phyloP scores from a whole-genome alignment of 2,888 invertebrate species.

The Trachelus troglodyta region DNA sequence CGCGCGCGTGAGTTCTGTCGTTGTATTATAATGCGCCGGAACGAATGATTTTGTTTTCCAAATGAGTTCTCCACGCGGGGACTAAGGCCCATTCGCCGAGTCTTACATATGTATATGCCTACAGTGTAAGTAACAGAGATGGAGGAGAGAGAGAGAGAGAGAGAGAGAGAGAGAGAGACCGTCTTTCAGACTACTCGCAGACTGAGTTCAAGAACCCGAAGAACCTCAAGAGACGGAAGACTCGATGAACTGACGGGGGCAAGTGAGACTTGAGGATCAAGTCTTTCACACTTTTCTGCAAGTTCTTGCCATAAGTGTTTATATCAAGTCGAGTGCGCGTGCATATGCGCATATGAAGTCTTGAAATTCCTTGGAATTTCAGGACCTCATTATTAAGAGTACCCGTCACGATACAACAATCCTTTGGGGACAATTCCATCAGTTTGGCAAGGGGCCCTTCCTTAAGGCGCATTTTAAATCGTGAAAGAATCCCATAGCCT shows the following conservation, averaged over 20 bases:
- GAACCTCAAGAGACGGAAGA: background rate
- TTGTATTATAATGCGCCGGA: slow-evolving; percentile 53
- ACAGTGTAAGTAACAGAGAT: background rate
- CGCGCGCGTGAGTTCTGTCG: slow-evolving; percentile 34
- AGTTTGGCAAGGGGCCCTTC: slow-evolving; percentile 12
- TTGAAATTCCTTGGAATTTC: background rate
- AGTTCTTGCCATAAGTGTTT: background rate
- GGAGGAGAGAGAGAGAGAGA: background rate
- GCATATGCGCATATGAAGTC: background rate
- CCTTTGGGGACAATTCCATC: slow-evolving; percentile 24
- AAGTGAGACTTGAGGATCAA: background rate
- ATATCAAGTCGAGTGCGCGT: background rate
- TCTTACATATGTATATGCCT: slow-evolving; percentile 7
- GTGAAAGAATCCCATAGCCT: slow-evolving; percentile 24
- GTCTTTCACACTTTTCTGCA: background rate
- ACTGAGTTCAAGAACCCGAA: background rate
- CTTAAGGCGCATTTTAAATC: slow-evolving; percentile 35
- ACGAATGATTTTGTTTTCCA: slow-evolving; percentile 60
- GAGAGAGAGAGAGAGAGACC: background rate
- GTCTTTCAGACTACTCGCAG: slow-evolving; percentile 15
- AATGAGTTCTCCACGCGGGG: slow-evolving; percentile 37
- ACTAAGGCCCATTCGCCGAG: slow-evolving; percentile 1
- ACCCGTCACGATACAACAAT: background rate
- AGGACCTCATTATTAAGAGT: background rate
- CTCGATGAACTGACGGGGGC: background rate